phyloP scores from a whole-genome alignment of 2,113 vertebrate genomes.

The Passer domesticus region DNA sequence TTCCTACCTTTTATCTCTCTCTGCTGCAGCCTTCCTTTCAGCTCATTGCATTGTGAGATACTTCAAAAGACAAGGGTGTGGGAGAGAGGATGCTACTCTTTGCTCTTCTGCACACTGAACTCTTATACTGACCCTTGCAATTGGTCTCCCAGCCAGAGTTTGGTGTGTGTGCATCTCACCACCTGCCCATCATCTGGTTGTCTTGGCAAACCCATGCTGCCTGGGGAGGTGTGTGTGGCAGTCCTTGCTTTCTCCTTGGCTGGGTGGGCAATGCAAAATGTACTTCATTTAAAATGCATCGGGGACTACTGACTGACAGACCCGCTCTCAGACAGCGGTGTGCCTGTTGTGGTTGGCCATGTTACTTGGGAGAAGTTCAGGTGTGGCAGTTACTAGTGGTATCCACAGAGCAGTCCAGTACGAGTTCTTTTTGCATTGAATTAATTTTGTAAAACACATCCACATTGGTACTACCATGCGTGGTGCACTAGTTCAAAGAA shows the following conservation, averaged over 20 bases:
- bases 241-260: neutral
- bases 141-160: neutral
- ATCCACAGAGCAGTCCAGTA: neutral
- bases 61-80: neutral
- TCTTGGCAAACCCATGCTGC: neutral
- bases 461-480: accelerated
- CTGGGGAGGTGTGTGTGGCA: neutral
- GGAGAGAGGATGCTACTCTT: neutral
- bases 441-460: neutral
- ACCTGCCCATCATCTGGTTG: neutral
- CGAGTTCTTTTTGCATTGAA: neutral
- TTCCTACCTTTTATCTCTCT: neutral
- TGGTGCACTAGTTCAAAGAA: neutral
- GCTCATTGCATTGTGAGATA: neutral
- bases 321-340: accelerated
- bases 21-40: neutral
- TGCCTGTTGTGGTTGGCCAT: neutral
- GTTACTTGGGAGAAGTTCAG: neutral
- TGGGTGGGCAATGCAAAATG: neutral
- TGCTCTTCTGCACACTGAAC: neutral
- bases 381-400: neutral
- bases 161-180: neutral
- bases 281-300: accelerated
- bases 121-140: neutral
- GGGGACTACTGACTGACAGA: neutral